Percentiles rank a stretch among this genome's conserved stretches.
Evolutionary conservation across 92 coral and sea anemone species (phyloP).

Genomic region (Pocillopora meandrina): DNA sequence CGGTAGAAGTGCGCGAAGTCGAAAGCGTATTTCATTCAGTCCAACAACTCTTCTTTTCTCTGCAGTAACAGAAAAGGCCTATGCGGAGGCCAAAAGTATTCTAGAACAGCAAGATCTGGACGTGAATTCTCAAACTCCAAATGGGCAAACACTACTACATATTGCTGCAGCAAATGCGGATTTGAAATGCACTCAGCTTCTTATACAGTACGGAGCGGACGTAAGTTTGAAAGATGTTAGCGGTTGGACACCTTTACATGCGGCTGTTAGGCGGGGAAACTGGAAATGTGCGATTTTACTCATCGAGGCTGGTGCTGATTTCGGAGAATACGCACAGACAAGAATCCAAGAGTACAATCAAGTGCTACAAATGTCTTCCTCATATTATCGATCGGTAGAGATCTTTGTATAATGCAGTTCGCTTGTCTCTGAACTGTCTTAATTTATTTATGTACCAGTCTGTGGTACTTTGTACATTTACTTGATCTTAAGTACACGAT

Average conservation of each 20-base stretch:
- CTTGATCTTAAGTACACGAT: not conserved
- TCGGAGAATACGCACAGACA: conserved; percentile 74
- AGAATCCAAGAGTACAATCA: conserved; percentile 81
- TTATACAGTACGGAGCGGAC: conserved; percentile 77
- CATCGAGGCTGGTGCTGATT: conserved; percentile 85
- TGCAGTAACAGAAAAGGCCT: conserved; percentile 81
- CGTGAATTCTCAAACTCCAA: conserved; percentile 78
- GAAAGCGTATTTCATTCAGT: conserved; percentile 76
- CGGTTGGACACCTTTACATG: conserved; percentile 84
- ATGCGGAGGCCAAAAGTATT: conserved; percentile 64
- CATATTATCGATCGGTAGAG: conserved; percentile 78
- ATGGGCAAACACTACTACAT: conserved; percentile 83
- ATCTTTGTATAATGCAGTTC: conserved; percentile 62
- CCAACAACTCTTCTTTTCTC: conserved; percentile 73
- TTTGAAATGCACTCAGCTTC: conserved; percentile 62
- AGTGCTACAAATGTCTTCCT: conserved; percentile 62
- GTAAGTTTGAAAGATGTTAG: conserved; percentile 60
- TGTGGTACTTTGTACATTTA: not conserved
- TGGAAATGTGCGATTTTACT: conserved; percentile 88
- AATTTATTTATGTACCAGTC: not conserved
- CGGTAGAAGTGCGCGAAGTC: conserved; percentile 45
- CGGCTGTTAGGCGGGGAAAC: conserved; percentile 77
- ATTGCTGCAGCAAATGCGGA: conserved; percentile 91
- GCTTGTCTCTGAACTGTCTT: not conserved
- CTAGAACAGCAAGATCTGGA: conserved; percentile 67